Evolutionary conservation across 2,113 vertebrate genomes (phyloP).

Genomic region (Ptilonorhynchus violaceus): DNA sequence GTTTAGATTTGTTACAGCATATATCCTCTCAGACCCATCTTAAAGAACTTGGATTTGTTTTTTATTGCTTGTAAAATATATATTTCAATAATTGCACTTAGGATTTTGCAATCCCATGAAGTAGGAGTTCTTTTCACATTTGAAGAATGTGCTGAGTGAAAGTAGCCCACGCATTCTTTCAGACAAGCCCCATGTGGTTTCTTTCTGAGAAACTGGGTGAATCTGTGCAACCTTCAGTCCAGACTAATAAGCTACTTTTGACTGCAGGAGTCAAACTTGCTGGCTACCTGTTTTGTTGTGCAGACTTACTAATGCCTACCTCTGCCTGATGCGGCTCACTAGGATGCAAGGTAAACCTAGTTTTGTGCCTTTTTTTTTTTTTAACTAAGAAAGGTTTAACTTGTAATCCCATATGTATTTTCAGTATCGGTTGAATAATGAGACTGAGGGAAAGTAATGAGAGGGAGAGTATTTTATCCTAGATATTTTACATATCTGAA

Average conservation of each 20-base stretch:
- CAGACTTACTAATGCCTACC: not conserved
- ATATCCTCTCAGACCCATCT: not conserved
- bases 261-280: not conserved
- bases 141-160: not conserved
- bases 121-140: not conserved
- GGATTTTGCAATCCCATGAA: not conserved
- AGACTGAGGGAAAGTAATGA: not conserved
- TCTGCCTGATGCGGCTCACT: not conserved
- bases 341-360: not conserved
- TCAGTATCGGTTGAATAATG: not conserved
- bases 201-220: not conserved
- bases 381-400: not conserved
- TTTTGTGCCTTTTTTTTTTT: not conserved
- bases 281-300: not conserved
- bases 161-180: not conserved
- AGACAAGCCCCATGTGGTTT: not conserved
- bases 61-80: not conserved
- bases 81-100: not conserved
- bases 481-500: not conserved
- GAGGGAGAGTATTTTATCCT: not conserved
- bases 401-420: not conserved
- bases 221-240: not conserved
- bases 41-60: not conserved
- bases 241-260: not conserved
- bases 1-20: not conserved